These are phyloP conservation scores for Ennomos erosarius DNA, from an alignment of 2,888 invertebrate genomes.

Conservation along the genomic window DNA sequence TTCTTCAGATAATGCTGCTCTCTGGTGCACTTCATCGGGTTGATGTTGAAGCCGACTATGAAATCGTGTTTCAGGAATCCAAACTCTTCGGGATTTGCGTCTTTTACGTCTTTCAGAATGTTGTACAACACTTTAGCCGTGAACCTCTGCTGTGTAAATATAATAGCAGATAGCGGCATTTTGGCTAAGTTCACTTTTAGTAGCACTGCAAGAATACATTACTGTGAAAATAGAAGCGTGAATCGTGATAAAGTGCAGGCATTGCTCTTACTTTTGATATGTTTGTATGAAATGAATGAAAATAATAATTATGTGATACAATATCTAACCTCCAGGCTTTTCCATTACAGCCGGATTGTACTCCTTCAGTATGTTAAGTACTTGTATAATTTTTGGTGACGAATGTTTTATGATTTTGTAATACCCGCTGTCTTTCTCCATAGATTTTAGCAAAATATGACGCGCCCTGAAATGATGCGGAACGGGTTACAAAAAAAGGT, in stretches of 20 bases:
- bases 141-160: conserved; percentile 90
- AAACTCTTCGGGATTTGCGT: conserved; percentile 73
- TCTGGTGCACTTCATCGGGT: conserved; percentile 83
- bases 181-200: conserved; percentile 57
- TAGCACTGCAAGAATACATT: conserved; percentile 47
- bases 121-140: conserved; percentile 91
- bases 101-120: conserved; percentile 83
- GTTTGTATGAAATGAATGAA: too few relatives aligned
- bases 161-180: conserved; percentile 87
- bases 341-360: conserved; percentile 70
- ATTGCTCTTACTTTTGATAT: background rate
- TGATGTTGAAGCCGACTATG: conserved; percentile 88
- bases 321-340: conserved; percentile 52
- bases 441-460: conserved; percentile 77
- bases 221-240: too few relatives aligned
- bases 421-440: conserved; percentile 71
- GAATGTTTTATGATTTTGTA: conserved; percentile 85
- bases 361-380: conserved; percentile 86
- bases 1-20: conserved; percentile 83
- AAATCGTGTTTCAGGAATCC: conserved; percentile 88
- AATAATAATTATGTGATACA: too few relatives aligned
- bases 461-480: conserved; percentile 66
- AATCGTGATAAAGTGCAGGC: background rate
- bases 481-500: too few relatives aligned
- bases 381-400: conserved; percentile 86